Conservation (phyloP, 2,888 invertebrate genomes). For the Nymphalis c-album region DNA sequence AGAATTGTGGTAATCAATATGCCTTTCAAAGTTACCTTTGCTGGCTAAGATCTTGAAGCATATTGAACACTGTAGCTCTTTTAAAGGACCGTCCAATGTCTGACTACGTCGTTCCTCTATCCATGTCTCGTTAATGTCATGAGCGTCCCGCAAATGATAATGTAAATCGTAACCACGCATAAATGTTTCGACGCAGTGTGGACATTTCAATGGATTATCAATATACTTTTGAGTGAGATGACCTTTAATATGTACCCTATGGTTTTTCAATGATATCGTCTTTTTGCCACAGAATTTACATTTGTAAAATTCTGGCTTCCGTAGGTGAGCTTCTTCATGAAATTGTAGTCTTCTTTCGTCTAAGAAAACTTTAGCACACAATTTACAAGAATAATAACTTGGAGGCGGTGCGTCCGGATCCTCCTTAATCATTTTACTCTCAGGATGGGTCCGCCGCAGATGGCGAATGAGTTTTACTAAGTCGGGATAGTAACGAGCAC, state of each 20-base stretch:
- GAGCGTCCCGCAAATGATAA: slow-evolving; percentile 67
- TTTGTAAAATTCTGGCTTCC: slow-evolving; percentile 71
- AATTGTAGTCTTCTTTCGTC: slow-evolving; percentile 61
- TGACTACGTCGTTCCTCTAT: slow-evolving; percentile 62
- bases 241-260: slow-evolving; percentile 67
- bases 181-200: slow-evolving; percentile 68
- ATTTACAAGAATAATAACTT: slow-evolving; percentile 65
- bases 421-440: slow-evolving; percentile 77
- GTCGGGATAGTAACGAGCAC: slow-evolving; percentile 67
- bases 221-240: slow-evolving; percentile 69
- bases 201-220: slow-evolving; percentile 69
- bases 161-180: slow-evolving; percentile 70
- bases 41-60: slow-evolving; percentile 73
- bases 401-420: slow-evolving; percentile 75
- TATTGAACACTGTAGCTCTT: slow-evolving; percentile 73
- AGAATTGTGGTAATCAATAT: slow-evolving; percentile 76
- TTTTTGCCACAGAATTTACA: slow-evolving; percentile 77
- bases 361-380: slow-evolving; percentile 72
- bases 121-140: slow-evolving; percentile 71
- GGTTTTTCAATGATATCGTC: slow-evolving; percentile 65
- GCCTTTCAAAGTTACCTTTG: slow-evolving; percentile 75
- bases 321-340: slow-evolving; percentile 68
- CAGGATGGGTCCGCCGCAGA: slow-evolving; percentile 70
- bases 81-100: slow-evolving; percentile 61
- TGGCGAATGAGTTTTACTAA: slow-evolving; percentile 73